A percentile compares a stretch with the other conserved stretches of the same genome.
phyloP scores from a whole-genome alignment of 2,797 vertebrate genomes.

The Epinephelus awoara region DNA sequence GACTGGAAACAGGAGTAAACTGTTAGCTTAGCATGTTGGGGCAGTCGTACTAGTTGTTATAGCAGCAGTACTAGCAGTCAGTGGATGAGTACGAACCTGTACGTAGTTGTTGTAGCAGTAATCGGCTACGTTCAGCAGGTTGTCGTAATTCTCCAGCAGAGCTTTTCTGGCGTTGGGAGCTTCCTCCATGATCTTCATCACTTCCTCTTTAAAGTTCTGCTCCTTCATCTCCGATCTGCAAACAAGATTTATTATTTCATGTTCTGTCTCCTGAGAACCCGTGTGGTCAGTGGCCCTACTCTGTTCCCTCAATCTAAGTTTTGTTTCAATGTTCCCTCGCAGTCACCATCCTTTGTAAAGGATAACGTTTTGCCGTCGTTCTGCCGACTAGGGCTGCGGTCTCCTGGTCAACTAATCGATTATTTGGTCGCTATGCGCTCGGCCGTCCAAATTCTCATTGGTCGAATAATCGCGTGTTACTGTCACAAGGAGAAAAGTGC shows the following conservation, averaged over 20 bases:
- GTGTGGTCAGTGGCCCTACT: not conserved
- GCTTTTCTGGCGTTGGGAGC: conserved; percentile 61
- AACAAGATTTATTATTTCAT: too few relatives aligned
- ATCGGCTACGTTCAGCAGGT: conserved; percentile 70
- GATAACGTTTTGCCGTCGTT: too few relatives aligned
- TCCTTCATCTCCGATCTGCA: conserved; percentile 57
- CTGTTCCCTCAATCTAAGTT: not conserved
- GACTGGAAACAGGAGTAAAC: too few relatives aligned
- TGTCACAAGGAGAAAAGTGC: too few relatives aligned
- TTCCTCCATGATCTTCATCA: conserved; percentile 67
- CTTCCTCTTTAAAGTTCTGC: conserved; percentile 53
- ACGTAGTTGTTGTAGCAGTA: conserved; percentile 64
- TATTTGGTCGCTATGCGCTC: too few relatives aligned
- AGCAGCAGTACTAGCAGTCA: not conserved
- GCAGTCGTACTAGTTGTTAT: not conserved
- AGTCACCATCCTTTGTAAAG: too few relatives aligned
- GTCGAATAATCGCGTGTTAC: too few relatives aligned
- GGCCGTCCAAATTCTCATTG: too few relatives aligned
- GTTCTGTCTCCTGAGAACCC: too few relatives aligned
- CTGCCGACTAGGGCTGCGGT: too few relatives aligned
- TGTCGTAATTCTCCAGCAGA: conserved; percentile 70
- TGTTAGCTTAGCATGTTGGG: conserved; percentile 24
- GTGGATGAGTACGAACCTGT: conserved; percentile 24
- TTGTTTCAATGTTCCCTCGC: not conserved
- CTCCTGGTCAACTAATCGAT: too few relatives aligned